A percentile compares a stretch with the other conserved stretches of the same genome.
These are phyloP conservation scores for Agonum fuliginosum DNA, from an alignment of 2,888 invertebrate genomes.

Conservation along the genomic window DNA sequence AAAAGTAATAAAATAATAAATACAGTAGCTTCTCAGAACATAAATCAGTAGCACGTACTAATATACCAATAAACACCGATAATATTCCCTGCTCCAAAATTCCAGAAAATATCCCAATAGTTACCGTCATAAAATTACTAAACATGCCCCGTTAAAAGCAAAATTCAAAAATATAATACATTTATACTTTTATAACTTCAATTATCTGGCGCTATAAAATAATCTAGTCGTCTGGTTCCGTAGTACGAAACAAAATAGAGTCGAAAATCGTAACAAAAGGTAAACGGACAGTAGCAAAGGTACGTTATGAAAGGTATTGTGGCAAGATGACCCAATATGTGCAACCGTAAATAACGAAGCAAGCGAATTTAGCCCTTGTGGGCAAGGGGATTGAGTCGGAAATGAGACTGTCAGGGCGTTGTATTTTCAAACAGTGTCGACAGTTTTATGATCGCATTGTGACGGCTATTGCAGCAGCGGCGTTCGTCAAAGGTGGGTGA, in stretches of 20 bases:
- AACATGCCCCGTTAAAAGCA: conserved; percentile 39
- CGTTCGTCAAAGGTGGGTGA: conserved; percentile 33
- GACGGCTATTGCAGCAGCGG: conserved; percentile 44
- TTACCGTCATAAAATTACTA: conserved; percentile 28
- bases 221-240: background rate
- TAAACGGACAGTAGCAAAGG: conserved; percentile 50
- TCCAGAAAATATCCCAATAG: conserved; percentile 29
- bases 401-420: conserved; percentile 37
- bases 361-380: background rate
- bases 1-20: conserved; percentile 17
- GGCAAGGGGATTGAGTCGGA: background rate
- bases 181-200: conserved; percentile 41
- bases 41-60: conserved; percentile 11
- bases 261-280: conserved; percentile 39
- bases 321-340: conserved; percentile 55
- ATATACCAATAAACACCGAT: conserved; percentile 18
- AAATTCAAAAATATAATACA: conserved; percentile 41
- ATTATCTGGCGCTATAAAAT: conserved; percentile 41
- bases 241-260: conserved; percentile 28
- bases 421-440: conserved; percentile 67
- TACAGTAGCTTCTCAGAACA: conserved; percentile 23
- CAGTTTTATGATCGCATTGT: conserved; percentile 67
- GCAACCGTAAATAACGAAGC: conserved; percentile 36
- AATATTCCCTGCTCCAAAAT: conserved; percentile 4
- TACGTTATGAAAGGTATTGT: conserved; percentile 57